Evolutionary conservation across 2,888 invertebrate species (phyloP), one percentile per base, ranked within the genome.

Genomic region (Folsomia candida): DNA sequence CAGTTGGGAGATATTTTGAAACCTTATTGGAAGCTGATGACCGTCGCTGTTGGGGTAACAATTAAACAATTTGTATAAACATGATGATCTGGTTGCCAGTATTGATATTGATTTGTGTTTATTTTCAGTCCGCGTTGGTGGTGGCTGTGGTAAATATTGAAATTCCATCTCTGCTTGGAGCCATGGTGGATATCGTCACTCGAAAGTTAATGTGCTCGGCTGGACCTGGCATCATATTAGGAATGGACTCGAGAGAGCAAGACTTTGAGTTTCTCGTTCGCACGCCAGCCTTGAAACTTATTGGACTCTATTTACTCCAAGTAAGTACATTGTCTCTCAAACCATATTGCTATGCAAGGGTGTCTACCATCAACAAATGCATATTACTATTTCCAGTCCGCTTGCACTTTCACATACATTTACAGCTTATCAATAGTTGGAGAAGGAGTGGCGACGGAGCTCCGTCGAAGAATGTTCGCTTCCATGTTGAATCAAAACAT

Each of bases 371-470:
- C 37, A 37, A 37, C 37, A 9, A 37, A 37, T 37, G n/a, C n/a
- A n/a, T 60, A 64, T 37, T 14, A 61, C 25, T 67, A 72, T 37
- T 86, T 86, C 60, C 84, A 93, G 92, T 91, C 94, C 18, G 83
- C 89, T 24, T 91, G 93, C 81, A 97, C 97, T 63, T 94, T 94
- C 82, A 84, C 89, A 66, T 98, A 97, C 84, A 97, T 98, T 79
- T 90, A 91, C 72, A 86, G 93, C 72, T 84, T 98, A 51, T 90
- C 94, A 0, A 89, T 91, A 81, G 88, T 96, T 60, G 97, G 97
- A 0, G 97, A 98, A 84, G 87, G 88, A 80, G 88, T 97, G 72
- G 94, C 96, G 0, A 87, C 88, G 11, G 87, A 90, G 71, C 87
- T 98, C 85, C 90, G 93, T 72, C 88, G 88, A 74, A 90, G 91